Percentiles rank a stretch among this genome's conserved stretches.
These are phyloP conservation scores for Psococerastis gibbosa DNA, from an alignment of 2,888 invertebrate genomes.

Conservation along the genomic window DNA sequence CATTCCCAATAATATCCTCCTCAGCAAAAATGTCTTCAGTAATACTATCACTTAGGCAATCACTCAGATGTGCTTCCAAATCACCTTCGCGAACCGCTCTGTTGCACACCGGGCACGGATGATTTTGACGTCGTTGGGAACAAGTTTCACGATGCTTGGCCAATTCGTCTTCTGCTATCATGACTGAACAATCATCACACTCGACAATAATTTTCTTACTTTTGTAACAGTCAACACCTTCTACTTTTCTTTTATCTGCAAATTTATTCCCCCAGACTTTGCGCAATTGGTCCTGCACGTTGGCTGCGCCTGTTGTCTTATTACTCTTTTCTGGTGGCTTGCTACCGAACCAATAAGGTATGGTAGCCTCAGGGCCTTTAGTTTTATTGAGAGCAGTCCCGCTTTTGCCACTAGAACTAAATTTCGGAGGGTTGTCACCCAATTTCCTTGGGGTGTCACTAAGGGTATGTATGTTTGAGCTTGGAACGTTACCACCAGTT, in stretches of 20 bases:
- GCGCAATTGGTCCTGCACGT: conserved; percentile 23
- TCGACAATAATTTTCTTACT: background rate
- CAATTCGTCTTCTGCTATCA: background rate
- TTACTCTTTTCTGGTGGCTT: no score
- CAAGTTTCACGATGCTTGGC: background rate
- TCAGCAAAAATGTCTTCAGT: conserved; percentile 23
- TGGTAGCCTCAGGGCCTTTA: no score
- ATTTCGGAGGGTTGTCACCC: no score
- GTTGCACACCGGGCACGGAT: conserved; percentile 27
- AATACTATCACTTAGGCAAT: conserved; percentile 23
- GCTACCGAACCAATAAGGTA: no score
- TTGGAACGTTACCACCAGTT: no score
- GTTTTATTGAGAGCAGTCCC: no score
- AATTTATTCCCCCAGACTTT: conserved; percentile 27
- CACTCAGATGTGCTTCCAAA: conserved; percentile 27
- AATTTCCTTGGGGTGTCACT: no score
- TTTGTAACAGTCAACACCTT: conserved; percentile 1
- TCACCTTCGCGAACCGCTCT: conserved; percentile 21
- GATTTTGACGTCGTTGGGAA: background rate
- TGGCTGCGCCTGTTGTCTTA: background rate
- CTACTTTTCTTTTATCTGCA: conserved; percentile 7
- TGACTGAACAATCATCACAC: background rate
- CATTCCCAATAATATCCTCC: conserved; percentile 4
- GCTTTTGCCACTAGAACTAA: no score
- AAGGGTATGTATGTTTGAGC: no score